Evolutionary conservation across 2,888 invertebrate genomes (phyloP).

Genomic region (Poecilobothrus nobilitatus): DNA sequence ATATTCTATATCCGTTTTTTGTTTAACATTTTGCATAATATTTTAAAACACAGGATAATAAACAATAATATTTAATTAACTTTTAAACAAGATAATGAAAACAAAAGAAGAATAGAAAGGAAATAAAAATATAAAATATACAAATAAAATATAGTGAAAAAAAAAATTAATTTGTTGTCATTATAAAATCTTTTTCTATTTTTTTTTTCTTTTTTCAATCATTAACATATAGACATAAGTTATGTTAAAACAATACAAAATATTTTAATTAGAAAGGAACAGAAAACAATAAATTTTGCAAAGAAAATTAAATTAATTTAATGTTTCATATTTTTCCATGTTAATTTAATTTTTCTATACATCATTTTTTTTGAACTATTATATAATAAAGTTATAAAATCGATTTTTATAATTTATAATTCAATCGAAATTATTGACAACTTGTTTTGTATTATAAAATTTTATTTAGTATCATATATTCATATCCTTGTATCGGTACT

Average conservation of each 20-base stretch:
- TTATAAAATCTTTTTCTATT: not conserved
- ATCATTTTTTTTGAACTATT: no score
- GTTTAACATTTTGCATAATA: not conserved
- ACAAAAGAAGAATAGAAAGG: not conserved
- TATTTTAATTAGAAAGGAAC: not conserved
- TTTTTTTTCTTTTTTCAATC: not conserved
- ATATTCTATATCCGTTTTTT: not conserved
- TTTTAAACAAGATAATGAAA: not conserved
- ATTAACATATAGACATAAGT: not conserved
- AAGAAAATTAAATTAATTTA: no score
- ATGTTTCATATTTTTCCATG: no score
- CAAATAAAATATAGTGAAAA: not conserved
- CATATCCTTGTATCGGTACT: no score
- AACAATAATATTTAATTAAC: conserved; percentile 4
- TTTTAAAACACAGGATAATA: not conserved
- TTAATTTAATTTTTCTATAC: no score
- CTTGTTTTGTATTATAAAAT: no score
- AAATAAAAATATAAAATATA: no score
- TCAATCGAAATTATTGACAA: no score
- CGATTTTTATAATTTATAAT: no score
- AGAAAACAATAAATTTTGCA: no score
- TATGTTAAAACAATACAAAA: not conserved
- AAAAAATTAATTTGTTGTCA: not conserved
- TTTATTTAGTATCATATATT: no score
- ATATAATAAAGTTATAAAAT: no score